Conservation (phyloP, 2,797 vertebrate genomes). For the Loriculus beryllinus region DNA sequence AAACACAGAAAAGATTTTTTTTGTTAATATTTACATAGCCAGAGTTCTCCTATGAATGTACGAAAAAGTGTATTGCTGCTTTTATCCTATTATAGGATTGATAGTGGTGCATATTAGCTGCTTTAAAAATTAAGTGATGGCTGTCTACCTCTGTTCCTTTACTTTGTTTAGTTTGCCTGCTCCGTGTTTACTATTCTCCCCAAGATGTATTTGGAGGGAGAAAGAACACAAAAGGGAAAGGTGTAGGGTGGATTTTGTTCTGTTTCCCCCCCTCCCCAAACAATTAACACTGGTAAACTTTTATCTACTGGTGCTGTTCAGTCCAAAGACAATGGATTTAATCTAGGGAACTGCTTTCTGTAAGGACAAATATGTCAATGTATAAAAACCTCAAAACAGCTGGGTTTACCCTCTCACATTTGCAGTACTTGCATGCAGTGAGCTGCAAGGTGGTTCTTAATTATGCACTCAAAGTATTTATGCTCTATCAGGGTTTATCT, state of each 20-base stretch:
- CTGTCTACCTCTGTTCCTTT: not conserved
- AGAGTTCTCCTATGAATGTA: not conserved
- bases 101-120: not conserved
- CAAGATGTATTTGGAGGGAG: rapidly evolving
- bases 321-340: not conserved
- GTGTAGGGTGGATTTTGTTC: not conserved
- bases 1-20: not conserved
- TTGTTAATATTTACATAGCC: not conserved
- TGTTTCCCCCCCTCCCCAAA: not conserved
- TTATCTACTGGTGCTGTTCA: not conserved
- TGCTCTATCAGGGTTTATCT: not conserved
- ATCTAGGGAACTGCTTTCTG: not conserved
- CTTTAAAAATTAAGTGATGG: not conserved
- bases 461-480: not conserved
- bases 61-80: not conserved
- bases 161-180: not conserved
- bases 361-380: not conserved
- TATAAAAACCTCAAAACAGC: not conserved
- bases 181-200: not conserved
- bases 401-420: not conserved
- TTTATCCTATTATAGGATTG: not conserved
- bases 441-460: not conserved
- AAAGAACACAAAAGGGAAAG: not conserved
- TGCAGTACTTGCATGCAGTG: not conserved
- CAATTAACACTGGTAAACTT: not conserved